phyloP scores from a whole-genome alignment of 2,113 vertebrate genomes.

The Etia nguti region DNA sequence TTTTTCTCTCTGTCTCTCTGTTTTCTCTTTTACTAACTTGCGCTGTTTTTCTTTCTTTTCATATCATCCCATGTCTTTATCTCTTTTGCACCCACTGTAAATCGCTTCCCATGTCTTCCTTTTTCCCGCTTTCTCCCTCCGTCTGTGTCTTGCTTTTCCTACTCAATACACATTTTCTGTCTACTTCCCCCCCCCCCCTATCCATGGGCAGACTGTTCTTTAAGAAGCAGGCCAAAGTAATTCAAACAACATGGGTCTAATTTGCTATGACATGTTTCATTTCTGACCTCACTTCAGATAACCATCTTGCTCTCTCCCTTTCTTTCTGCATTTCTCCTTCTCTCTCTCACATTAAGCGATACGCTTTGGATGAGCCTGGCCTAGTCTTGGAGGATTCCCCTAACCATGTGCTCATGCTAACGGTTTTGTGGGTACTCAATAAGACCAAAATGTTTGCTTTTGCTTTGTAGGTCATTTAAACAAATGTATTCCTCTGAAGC shows the following conservation, averaged over 20 bases:
- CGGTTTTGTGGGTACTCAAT: conserved; percentile 40
- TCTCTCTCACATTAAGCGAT: conserved; percentile 17
- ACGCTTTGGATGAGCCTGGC: conserved; percentile 40
- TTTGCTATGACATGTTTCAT: conserved; percentile 82
- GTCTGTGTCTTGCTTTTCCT: conserved; percentile 10
- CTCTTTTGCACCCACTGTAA: conserved; percentile 31
- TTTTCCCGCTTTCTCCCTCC: neutral
- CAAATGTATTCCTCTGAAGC: conserved; percentile 21
- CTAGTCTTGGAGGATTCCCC: conserved; percentile 25
- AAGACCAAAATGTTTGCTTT: conserved; percentile 58
- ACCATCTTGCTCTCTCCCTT: conserved; percentile 64
- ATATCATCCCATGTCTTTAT: conserved; percentile 41
- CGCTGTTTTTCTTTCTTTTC: conserved; percentile 50
- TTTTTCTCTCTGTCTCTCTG: conserved; percentile 28
- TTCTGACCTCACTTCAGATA: conserved; percentile 79
- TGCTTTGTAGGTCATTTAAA: conserved; percentile 44
- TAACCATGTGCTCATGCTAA: conserved; percentile 32
- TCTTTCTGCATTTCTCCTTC: conserved; percentile 26
- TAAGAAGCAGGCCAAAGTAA: conserved; percentile 67
- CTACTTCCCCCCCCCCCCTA: neutral
- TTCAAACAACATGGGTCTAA: conserved; percentile 79
- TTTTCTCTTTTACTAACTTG: conserved; percentile 41
- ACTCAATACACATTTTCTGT: conserved; percentile 27
- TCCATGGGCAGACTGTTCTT: conserved; percentile 37
- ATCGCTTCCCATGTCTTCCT: conserved; percentile 19